Conservation (phyloP, 2,113 vertebrate genomes). For the Corythaixoides concolor region DNA sequence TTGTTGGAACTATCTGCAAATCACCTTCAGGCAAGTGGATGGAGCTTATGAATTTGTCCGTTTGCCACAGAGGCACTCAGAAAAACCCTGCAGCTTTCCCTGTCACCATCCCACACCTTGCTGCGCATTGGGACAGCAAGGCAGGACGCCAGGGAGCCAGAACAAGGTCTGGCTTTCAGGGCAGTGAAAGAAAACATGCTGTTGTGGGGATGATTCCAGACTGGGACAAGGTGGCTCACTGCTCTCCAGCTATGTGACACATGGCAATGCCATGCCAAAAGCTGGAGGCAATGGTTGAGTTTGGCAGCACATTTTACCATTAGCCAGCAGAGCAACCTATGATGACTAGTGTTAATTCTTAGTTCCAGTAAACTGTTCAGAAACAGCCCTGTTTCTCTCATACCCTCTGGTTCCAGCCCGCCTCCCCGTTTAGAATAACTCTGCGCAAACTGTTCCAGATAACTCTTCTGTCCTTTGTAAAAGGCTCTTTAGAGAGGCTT, state of each 20-base stretch:
- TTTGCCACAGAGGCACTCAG: background rate
- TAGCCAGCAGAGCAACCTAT: background rate
- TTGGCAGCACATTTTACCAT: background rate
- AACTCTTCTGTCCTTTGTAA: background rate
- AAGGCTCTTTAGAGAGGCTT: background rate
- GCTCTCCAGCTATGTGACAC: background rate
- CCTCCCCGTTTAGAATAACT: background rate
- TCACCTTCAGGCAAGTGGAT: background rate
- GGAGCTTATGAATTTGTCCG: background rate
- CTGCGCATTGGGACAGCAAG: background rate
- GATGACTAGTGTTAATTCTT: background rate
- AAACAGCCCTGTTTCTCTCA: slow-evolving; percentile 1
- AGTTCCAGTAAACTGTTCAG: slow-evolving; percentile 24
- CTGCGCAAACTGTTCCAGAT: background rate
- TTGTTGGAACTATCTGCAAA: background rate
- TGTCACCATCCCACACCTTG: background rate
- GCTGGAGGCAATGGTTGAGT: background rate
- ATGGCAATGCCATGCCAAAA: background rate
- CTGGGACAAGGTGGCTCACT: background rate
- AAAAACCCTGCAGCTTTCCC: background rate
- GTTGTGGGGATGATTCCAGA: background rate
- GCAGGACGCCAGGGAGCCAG: background rate
- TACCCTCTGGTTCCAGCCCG: background rate
- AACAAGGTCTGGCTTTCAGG: background rate
- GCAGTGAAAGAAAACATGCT: background rate